Percentiles rank a stretch among this genome's conserved stretches.
These are phyloP conservation scores for Pardosa pseudoannulata DNA, from an alignment of 2,888 invertebrate species.

Conservation along the genomic window DNA sequence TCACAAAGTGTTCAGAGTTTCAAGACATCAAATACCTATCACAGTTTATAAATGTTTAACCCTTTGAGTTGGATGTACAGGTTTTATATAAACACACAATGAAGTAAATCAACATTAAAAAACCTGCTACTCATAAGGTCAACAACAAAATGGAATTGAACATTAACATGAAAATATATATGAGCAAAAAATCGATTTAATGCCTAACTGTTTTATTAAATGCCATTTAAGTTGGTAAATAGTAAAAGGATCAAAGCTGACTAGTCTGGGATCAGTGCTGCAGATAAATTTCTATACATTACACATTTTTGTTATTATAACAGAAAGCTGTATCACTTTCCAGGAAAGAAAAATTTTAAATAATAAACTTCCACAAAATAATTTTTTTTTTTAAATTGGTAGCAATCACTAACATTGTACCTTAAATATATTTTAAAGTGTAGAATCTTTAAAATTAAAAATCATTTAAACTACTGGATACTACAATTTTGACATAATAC, in stretches of 20 bases:
- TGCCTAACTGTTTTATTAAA: neutral
- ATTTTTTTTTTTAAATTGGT: too few species aligned
- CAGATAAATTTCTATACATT: too few species aligned
- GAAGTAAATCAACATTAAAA: neutral
- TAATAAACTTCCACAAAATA: too few species aligned
- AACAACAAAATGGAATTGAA: conserved; percentile 42
- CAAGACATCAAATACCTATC: conserved; percentile 54
- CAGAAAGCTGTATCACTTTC: too few species aligned
- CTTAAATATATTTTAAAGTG: too few species aligned
- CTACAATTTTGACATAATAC: too few species aligned
- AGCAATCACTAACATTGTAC: too few species aligned
- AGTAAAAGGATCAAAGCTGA: neutral
- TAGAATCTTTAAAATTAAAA: too few species aligned
- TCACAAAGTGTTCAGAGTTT: conserved; percentile 24
- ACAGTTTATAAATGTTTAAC: conserved; percentile 60
- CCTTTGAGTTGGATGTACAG: conserved; percentile 31
- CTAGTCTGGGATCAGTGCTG: neutral
- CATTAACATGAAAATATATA: neutral
- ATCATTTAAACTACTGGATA: too few species aligned
- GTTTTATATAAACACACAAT: neutral
- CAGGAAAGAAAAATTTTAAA: too few species aligned
- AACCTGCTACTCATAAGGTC: conserved; percentile 23
- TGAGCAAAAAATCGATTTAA: neutral
- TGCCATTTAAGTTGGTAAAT: neutral
- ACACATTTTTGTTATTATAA: too few species aligned